Evolutionary conservation across 2,888 invertebrate genomes (phyloP).

Genomic region (Leucophenga maculata): DNA sequence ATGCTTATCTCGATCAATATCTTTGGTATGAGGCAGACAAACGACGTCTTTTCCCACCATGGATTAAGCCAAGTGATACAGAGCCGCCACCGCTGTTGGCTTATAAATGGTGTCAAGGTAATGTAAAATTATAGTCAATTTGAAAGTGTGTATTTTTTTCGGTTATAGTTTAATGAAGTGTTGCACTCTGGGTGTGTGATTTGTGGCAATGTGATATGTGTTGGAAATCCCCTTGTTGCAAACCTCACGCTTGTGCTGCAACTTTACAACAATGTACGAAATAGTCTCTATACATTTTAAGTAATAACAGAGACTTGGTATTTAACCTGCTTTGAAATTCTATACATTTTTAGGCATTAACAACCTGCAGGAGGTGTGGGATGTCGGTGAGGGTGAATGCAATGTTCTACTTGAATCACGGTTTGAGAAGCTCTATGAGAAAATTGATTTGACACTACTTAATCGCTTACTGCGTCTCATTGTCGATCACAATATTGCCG

Average conservation of each 20-base stretch:
- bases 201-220: slow-evolving; percentile 79
- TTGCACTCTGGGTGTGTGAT: slow-evolving; percentile 75
- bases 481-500: slow-evolving; percentile 99
- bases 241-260: slow-evolving; percentile 77
- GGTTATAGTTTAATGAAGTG: slow-evolving; percentile 25
- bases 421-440: slow-evolving; percentile 99
- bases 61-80: slow-evolving; percentile 99
- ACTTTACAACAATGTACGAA: slow-evolving; percentile 19
- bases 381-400: slow-evolving; percentile 98
- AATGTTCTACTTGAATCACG: slow-evolving; percentile 97
- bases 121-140: background rate
- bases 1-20: slow-evolving; percentile 99
- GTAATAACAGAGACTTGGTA: too few species aligned
- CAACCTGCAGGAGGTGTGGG: slow-evolving; percentile 99
- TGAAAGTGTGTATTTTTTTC: background rate
- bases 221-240: slow-evolving; percentile 80
- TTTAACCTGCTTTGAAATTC: too few species aligned
- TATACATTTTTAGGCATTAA: slow-evolving; percentile 81
- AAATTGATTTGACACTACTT: slow-evolving; percentile 97
- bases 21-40: slow-evolving; percentile 99
- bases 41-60: slow-evolving; percentile 94
- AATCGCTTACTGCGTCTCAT: slow-evolving; percentile 96
- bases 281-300: background rate
- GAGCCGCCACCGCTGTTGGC: slow-evolving; percentile 94
- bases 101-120: slow-evolving; percentile 99